Evolutionary conservation across 2,113 vertebrate genomes (phyloP), one percentile per base, ranked within the genome.

Genomic region (Pollachius pollachius): DNA sequence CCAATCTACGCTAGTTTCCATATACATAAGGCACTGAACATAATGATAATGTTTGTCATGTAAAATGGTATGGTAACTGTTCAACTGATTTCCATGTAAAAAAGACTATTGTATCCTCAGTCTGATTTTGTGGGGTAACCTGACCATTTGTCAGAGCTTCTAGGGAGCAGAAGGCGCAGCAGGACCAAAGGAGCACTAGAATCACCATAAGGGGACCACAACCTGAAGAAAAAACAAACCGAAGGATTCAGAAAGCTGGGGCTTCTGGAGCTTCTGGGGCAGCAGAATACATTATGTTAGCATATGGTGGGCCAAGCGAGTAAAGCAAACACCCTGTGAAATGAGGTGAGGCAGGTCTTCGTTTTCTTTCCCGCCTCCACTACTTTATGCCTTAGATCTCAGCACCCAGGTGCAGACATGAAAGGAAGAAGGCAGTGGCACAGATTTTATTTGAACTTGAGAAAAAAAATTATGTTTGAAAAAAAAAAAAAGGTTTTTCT

Each of bases 351-450:
- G 78, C 76, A 81, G 83, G 80, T 70, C 75, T 62, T 48, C 60
- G 68, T 13, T 52, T 69, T 67, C 56, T 37, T 61, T 34, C 64
- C 58, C 23, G 48, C 7, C 52, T 25, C 7, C 37, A 13, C 66
- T 59, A 13, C 41, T 54, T 64, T 78, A 71, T 68, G 70, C 80
- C 67, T 88, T 11, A 90, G 85, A 89, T 88, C 80, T 84, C 67
- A 75, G 80, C 52, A 71, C 73, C 82, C 91, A 92, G 91, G 91
- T 93, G 92, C 76, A 83, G 79, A 90, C 89, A 90, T 92, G 87
- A 93, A 93, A 92, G 88, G 73, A 69, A 15, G 65, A 62, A 69
- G 85, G 76, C 77, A 8, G 71, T 80, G 78, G 87, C 81, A 34
- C 2, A 27, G 77, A 70, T 84, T 87, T 88, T 91, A 88, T 91